phyloP scores from a whole-genome alignment of 2,113 vertebrate genomes.

The Vanacampus margaritifer region DNA sequence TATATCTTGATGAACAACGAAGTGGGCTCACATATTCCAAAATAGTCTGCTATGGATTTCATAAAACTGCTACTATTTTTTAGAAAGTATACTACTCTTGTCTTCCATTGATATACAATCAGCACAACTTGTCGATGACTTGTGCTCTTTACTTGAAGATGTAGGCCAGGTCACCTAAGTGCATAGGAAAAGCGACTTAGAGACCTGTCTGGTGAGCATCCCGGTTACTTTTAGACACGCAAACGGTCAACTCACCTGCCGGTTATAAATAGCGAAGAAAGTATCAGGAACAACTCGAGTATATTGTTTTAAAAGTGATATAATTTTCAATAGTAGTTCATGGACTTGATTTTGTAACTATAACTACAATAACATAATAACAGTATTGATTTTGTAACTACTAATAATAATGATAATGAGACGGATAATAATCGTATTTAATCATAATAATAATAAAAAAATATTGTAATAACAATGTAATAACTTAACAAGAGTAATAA shows the following conservation, averaged over 20 bases:
- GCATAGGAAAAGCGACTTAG: constrained; percentile 33
- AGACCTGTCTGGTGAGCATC: constrained; percentile 51
- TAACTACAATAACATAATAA: too few relatives aligned
- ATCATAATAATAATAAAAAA: background rate
- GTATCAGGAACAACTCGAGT: background rate
- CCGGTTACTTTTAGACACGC: constrained; percentile 43
- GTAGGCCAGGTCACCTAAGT: constrained; percentile 46
- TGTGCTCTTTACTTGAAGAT: constrained; percentile 29
- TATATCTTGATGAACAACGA: constrained; percentile 51
- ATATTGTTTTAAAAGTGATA: background rate
- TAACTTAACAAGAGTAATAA: too few relatives aligned
- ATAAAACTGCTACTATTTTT: too few relatives aligned
- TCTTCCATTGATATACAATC: background rate
- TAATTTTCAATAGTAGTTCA: too few relatives aligned
- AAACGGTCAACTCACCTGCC: constrained; percentile 24
- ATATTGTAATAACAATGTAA: too few relatives aligned
- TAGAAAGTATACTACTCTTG: background rate
- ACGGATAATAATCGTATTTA: background rate
- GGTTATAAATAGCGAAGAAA: constrained; percentile 5
- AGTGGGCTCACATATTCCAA: constrained; percentile 20
- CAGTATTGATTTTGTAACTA: too few relatives aligned
- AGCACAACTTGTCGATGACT: background rate
- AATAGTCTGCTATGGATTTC: background rate
- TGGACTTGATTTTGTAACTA: too few relatives aligned
- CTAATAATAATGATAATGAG: too few relatives aligned